Evolutionary conservation across 2,888 invertebrate species (phyloP).

Genomic region (Smittia aterrima): DNA sequence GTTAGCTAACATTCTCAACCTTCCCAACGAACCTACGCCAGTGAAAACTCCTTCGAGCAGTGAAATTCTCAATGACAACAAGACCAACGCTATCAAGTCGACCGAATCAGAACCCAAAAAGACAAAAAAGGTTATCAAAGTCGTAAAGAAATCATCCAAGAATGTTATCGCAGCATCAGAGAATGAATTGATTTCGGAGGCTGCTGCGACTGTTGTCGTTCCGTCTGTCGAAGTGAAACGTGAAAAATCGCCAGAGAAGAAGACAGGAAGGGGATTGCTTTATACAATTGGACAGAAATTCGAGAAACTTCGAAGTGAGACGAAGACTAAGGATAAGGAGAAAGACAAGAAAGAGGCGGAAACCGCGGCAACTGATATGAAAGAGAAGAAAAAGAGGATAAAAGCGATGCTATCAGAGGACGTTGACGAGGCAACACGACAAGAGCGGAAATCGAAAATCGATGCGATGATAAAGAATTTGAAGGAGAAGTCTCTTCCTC

Average conservation of each 20-base stretch:
- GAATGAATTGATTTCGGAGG: slow-evolving; percentile 41
- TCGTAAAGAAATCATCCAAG: slow-evolving; percentile 44
- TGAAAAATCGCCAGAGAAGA: slow-evolving; percentile 59
- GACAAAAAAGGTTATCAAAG: slow-evolving; percentile 44
- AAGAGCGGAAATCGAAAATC: slow-evolving; percentile 54
- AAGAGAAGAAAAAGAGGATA: slow-evolving; percentile 56
- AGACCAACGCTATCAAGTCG: slow-evolving; percentile 40
- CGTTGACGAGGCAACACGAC: slow-evolving; percentile 45
- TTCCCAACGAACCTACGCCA: background rate
- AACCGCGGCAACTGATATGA: slow-evolving; percentile 49
- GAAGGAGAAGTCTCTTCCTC: slow-evolving; percentile 66
- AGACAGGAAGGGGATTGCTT: slow-evolving; percentile 62
- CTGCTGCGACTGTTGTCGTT: slow-evolving; percentile 43
- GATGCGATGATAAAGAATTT: slow-evolving; percentile 61
- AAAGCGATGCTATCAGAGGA: slow-evolving; percentile 45
- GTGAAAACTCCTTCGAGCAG: background rate
- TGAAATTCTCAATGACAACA: background rate
- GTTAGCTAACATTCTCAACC: slow-evolving; percentile 39
- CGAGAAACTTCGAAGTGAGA: slow-evolving; percentile 62
- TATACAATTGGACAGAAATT: slow-evolving; percentile 76
- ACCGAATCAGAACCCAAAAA: slow-evolving; percentile 44
- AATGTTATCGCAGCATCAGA: slow-evolving; percentile 49
- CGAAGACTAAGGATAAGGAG: slow-evolving; percentile 45
- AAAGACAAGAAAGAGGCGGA: slow-evolving; percentile 47
- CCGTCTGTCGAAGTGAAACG: slow-evolving; percentile 46